A percentile compares a stretch with the other conserved stretches of the same genome.
phyloP scores from a whole-genome alignment of 2,888 invertebrate species.

The Timandra comae region DNA sequence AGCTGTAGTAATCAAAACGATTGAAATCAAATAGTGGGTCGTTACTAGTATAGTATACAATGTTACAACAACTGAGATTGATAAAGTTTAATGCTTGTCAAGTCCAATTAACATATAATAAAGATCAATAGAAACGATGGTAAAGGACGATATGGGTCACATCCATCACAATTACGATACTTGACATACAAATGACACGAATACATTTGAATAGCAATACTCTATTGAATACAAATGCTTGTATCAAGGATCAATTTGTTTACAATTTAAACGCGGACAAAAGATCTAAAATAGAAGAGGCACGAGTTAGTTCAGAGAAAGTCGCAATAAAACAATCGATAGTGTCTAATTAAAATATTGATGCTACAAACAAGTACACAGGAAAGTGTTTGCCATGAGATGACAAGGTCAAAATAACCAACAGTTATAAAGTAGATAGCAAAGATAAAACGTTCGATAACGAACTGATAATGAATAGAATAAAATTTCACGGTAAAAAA shows the following conservation, averaged over 20 bases:
- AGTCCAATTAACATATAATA: slow-evolving; percentile 27
- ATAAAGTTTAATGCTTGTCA: too few species aligned
- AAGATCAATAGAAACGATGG: slow-evolving; percentile 39
- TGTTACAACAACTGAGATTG: too few species aligned
- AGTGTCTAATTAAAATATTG: too few species aligned
- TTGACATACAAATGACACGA: slow-evolving; percentile 34
- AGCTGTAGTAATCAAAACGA: too few species aligned
- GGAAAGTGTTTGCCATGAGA: slow-evolving; percentile 11
- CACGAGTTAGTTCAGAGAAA: slow-evolving; percentile 32
- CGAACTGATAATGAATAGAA: slow-evolving; percentile 30
- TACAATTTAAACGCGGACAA: slow-evolving; percentile 30
- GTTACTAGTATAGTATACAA: too few species aligned
- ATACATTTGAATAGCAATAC: slow-evolving; percentile 28
- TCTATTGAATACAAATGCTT: slow-evolving; percentile 43
- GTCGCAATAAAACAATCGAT: slow-evolving; percentile 17
- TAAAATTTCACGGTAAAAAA: slow-evolving; percentile 26
- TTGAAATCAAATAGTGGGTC: too few species aligned
- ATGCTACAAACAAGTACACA: too few species aligned
- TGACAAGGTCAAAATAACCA: slow-evolving; percentile 37
- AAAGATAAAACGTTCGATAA: slow-evolving; percentile 44
- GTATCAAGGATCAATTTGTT: slow-evolving; percentile 37
- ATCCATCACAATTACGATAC: slow-evolving; percentile 46
- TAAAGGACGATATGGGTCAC: slow-evolving; percentile 33
- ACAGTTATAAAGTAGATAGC: slow-evolving; percentile 30
- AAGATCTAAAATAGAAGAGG: slow-evolving; percentile 30